Percentiles rank a stretch among this genome's conserved stretches.
These are phyloP conservation scores for Drosophila putrida DNA, from an alignment of 2,888 invertebrate species.

Conservation along the genomic window DNA sequence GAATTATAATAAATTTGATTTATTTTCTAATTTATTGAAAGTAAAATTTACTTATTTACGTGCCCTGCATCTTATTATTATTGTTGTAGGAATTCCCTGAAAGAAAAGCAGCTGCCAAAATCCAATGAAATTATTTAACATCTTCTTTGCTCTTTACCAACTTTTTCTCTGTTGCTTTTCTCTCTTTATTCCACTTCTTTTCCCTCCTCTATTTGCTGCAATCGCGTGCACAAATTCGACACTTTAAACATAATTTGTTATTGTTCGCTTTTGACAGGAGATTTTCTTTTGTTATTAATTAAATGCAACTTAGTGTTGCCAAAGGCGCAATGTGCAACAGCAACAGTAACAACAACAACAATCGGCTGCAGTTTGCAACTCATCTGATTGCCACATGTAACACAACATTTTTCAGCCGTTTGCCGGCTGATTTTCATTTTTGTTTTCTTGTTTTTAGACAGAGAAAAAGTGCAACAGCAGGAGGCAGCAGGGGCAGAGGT, in stretches of 20 bases:
- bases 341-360: conserved; percentile 22
- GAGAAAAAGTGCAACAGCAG: conserved; percentile 8
- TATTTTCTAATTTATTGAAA: neutral
- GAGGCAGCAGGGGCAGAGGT: conserved; percentile 1
- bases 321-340: conserved; percentile 15
- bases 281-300: conserved; percentile 45
- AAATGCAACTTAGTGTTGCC: conserved; percentile 35
- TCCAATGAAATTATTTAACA: neutral
- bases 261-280: conserved; percentile 5
- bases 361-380: conserved; percentile 46
- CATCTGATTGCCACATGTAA: conserved; percentile 65
- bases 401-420: conserved; percentile 37
- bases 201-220: neutral
- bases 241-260: conserved; percentile 23
- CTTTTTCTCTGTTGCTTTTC: neutral
- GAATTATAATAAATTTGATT: neutral
- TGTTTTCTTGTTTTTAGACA: conserved; percentile 28
- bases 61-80: neutral
- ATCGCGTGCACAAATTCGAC: conserved; percentile 59
- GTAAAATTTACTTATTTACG: neutral
- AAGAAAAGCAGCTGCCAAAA: conserved; percentile 8
- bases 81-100: neutral
- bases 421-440: conserved; percentile 52
- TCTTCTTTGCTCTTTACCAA: conserved; percentile 3
- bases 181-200: neutral